These are phyloP conservation scores for Gallinago undulata DNA, from an alignment of 2,113 vertebrate genomes.

Conservation along the genomic window DNA sequence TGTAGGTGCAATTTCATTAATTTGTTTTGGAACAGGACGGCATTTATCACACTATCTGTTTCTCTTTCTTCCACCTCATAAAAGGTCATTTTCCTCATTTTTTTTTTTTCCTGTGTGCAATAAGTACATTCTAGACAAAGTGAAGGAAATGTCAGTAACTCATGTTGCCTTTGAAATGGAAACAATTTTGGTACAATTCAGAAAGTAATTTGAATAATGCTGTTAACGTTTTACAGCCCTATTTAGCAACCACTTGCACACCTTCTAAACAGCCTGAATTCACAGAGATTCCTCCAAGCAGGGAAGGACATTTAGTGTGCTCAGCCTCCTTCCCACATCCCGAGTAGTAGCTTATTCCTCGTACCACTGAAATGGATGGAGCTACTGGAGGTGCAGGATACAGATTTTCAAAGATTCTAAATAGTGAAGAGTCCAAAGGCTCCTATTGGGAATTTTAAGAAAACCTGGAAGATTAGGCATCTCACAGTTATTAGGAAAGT, in stretches of 20 bases:
- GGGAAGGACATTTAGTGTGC: background rate
- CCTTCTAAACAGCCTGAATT: background rate
- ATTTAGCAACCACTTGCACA: background rate
- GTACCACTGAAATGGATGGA: background rate
- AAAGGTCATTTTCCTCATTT: constrained; percentile 21
- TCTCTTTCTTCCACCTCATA: background rate
- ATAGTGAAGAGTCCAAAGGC: background rate
- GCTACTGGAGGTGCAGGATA: background rate
- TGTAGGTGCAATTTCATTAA: constrained; percentile 61
- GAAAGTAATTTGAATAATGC: background rate
- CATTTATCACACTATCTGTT: background rate
- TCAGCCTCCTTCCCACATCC: background rate
- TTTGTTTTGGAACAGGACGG: background rate
- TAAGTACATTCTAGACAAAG: background rate
- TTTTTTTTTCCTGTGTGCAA: background rate
- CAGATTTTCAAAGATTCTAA: background rate
- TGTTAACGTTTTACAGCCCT: background rate
- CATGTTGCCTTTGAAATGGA: background rate
- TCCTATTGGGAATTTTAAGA: background rate
- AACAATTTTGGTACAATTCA: background rate
- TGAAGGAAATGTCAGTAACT: background rate
- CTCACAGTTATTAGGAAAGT: background rate
- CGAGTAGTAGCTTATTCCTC: background rate
- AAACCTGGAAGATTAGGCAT: background rate
- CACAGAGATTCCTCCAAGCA: background rate